phyloP scores from a whole-genome alignment of 1,140 invertebrate species.

The Scaptomyza montana region DNA sequence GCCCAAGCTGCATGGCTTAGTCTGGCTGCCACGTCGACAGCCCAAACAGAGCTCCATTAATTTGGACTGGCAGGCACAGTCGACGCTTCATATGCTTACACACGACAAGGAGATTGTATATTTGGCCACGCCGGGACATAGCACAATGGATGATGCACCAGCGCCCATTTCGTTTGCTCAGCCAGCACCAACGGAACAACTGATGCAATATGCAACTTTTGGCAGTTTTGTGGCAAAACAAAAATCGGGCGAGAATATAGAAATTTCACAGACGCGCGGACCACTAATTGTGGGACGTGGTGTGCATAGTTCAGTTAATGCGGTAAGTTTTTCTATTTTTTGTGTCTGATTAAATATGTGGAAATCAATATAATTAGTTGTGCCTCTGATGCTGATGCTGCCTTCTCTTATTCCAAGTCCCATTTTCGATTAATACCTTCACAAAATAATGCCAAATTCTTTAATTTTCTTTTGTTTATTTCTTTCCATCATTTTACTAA shows the following conservation, averaged over 20 bases:
- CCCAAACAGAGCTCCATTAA: slow-evolving; percentile 83
- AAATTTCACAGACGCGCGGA: slow-evolving; percentile 34
- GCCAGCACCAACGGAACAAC: slow-evolving; percentile 28
- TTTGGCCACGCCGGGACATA: slow-evolving; percentile 56
- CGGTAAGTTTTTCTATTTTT: slow-evolving; percentile 60
- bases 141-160: slow-evolving; percentile 61
- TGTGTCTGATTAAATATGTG: too few species aligned
- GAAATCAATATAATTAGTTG: too few species aligned
- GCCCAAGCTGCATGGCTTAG: slow-evolving; percentile 84
- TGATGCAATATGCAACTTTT: slow-evolving; percentile 68
- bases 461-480: not conserved
- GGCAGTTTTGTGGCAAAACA: slow-evolving; percentile 63
- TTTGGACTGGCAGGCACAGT: slow-evolving; percentile 85
- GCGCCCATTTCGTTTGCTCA: slow-evolving; percentile 65
- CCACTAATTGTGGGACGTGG: slow-evolving; percentile 66
- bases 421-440: too few species aligned
- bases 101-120: slow-evolving; percentile 83
- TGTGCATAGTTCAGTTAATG: slow-evolving; percentile 67
- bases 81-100: slow-evolving; percentile 86
- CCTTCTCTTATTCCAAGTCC: too few species aligned
- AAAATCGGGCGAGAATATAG: slow-evolving; percentile 28
- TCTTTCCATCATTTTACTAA: not conserved
- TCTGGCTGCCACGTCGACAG: slow-evolving; percentile 85
- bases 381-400: too few species aligned
- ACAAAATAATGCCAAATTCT: too few species aligned